These are phyloP conservation scores for Brachirus orientalis DNA, from an alignment of 2,113 vertebrate genomes.

Conservation along the genomic window DNA sequence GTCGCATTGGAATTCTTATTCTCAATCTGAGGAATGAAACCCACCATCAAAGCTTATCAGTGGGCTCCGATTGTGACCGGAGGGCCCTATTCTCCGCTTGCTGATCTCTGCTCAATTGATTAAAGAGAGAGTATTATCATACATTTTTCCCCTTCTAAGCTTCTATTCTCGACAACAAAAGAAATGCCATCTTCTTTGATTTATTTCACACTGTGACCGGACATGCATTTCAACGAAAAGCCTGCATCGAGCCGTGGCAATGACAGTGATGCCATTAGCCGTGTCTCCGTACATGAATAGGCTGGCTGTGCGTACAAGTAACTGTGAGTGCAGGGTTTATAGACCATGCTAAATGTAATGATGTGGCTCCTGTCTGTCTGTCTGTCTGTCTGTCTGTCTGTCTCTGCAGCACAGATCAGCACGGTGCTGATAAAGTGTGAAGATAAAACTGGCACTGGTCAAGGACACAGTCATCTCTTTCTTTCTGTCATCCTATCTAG, in stretches of 20 bases:
- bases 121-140: conserved; percentile 35
- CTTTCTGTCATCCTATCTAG: conserved; percentile 32
- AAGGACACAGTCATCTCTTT: conserved; percentile 60
- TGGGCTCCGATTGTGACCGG: conserved; percentile 7
- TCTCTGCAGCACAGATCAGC: conserved; percentile 54
- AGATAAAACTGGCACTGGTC: conserved; percentile 62
- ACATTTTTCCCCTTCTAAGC: not conserved
- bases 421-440: conserved; percentile 55
- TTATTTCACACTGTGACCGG: conserved; percentile 36
- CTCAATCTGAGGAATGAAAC: conserved; percentile 54
- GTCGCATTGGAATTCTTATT: conserved; percentile 39
- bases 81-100: conserved; percentile 26
- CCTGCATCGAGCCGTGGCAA: conserved; percentile 40
- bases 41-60: conserved; percentile 34
- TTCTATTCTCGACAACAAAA: conserved; percentile 28
- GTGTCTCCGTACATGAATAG: conserved; percentile 25
- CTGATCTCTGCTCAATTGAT: conserved; percentile 49
- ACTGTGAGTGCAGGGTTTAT: conserved; percentile 56
- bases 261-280: conserved; percentile 45
- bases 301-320: conserved; percentile 25
- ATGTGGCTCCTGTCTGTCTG: conserved; percentile 34
- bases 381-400: conserved; percentile 33
- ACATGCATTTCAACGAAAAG: conserved; percentile 30
- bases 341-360: conserved; percentile 64
- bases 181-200: conserved; percentile 41